Evolutionary conservation across 2,888 invertebrate species (phyloP).

Genomic region (Ormyrus thymus): DNA sequence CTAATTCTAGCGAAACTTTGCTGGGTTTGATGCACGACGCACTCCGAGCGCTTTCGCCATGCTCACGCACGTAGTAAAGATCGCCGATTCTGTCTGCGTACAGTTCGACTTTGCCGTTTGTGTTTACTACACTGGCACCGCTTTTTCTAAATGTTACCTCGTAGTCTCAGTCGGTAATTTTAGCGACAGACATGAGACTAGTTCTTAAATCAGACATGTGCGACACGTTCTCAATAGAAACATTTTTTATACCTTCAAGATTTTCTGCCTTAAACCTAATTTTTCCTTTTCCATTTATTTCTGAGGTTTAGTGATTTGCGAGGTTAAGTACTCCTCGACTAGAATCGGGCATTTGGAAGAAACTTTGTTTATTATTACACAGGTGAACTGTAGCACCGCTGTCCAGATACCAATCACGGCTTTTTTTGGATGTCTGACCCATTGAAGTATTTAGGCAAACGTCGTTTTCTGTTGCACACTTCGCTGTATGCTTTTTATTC

Average conservation of each 20-base stretch:
- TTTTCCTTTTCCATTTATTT: not conserved
- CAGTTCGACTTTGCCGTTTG: not conserved
- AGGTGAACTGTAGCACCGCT: not conserved
- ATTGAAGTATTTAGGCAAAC: too few species aligned
- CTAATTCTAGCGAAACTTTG: not conserved
- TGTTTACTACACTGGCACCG: not conserved
- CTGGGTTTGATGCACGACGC: not conserved
- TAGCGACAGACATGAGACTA: not conserved
- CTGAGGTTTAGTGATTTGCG: not conserved
- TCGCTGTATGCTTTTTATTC: too few species aligned
- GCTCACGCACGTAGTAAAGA: not conserved
- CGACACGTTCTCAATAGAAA: too few species aligned
- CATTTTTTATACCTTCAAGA: too few species aligned
- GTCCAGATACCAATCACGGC: not conserved
- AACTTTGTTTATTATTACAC: not conserved
- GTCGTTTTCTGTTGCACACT: too few species aligned
- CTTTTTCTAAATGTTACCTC: not conserved
- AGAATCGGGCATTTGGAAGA: not conserved
- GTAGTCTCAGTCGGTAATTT: not conserved
- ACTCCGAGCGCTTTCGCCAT: not conserved
- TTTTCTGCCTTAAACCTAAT: not conserved
- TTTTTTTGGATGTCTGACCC: too few species aligned
- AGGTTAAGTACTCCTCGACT: not conserved
- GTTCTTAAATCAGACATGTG: not conserved
- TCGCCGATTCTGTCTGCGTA: slow-evolving; percentile 8